Evolutionary conservation across 2,888 invertebrate genomes (phyloP), one percentile per base, ranked within the genome.

Genomic region (Caenorhabditis panamensis): DNA sequence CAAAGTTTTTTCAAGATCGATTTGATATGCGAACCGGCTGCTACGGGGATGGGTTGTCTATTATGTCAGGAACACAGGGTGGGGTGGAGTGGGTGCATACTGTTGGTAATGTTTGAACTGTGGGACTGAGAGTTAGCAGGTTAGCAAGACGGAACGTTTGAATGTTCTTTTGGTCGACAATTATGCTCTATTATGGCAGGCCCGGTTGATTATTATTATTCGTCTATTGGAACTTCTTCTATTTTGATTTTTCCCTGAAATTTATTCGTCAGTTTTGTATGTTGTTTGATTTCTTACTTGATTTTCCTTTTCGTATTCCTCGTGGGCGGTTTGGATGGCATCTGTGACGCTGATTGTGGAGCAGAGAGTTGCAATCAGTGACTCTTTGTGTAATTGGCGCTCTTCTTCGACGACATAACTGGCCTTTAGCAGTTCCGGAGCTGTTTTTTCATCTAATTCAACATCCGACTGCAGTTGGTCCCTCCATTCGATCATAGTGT

Each of bases 401-500:
- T 78, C 66, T 16, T 78, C 76, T 61, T 76, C 71, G n/a, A 36
- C 59, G 1, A 82, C 63, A 62, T 72, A 82, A 41, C 61, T 51
- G 0, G 78, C 82, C 37, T 61, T 72, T 5, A 82, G 36, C 41
- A 82, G 59, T 79, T 82, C 82, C 51, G 78, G 78, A 18, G 67
- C 53, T 0, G 72, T 63, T 37, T 75, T 79, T 47, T 79, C 77
- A 41, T 82, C 82, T 2, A 73, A 28, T 13, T 61, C 62, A 9
- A 18, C 61, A 20, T 68, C 20, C 37, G 68, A 63, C 51, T 73
- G 66, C 8, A 88, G 79, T 20, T 72, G 59, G 41, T 69, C 82
- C 58, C 83, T 84, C 89, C 89, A 89, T 31, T 84, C 77, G 18
- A 67, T 62, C 53, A 89, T 80, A 0, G 86, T 87, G 59, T 89